Base-by-base conservation (phyloP, 2,113 vertebrate species). In the Baryphthengus martii region DNA sequence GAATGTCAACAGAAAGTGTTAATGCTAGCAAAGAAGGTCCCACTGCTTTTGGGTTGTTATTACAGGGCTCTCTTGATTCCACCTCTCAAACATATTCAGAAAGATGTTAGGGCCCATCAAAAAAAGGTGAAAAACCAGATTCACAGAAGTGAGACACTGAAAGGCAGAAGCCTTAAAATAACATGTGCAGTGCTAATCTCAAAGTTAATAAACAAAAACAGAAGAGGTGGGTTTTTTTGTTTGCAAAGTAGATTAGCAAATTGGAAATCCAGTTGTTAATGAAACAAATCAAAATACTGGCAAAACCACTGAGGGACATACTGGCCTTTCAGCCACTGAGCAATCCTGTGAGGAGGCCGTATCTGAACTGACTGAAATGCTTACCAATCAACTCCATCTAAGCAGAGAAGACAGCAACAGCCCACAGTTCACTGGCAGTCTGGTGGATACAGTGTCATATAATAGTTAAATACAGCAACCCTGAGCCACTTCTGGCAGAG, bases 401-500 rank as follows among this genome's bases (percentile, higher is more conserved):
- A 92, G 93, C 31, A 88, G 75, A 80, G 58, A 70, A 68, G 92
- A 82, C 67, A 83, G 71, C 31, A 75, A 83, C 67, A 79, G 47
- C 0, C 19, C 83, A 29, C 74, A 95, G 29, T 92, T 97, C 88
- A 17, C 95, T 49, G 95, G 97, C 20, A 87, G 94, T 17, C 74
- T 97, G 55, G 89, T 96, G 58, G 97, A 97, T 49, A 97, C 93
- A 2, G 97, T 96, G 96, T 81, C 92, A 97, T 89, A 91, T 90
- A 42, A 95, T 93, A 56, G 95, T 95, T 80, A 97, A 97, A 88
- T 97, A 95, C 84, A 97, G 96, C 68, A 97, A 95, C 72, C 52
- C 75, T 21, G 61, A 92, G 50, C 88, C 94, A 37, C 82, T 93
- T 29, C 72, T 97, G 47, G 77, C 82, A 68, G 96, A 97, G 21